Percentiles rank a stretch among this genome's conserved stretches.
phyloP scores from a whole-genome alignment of 1,140 invertebrate genomes.

The Drosophila takahashii region DNA sequence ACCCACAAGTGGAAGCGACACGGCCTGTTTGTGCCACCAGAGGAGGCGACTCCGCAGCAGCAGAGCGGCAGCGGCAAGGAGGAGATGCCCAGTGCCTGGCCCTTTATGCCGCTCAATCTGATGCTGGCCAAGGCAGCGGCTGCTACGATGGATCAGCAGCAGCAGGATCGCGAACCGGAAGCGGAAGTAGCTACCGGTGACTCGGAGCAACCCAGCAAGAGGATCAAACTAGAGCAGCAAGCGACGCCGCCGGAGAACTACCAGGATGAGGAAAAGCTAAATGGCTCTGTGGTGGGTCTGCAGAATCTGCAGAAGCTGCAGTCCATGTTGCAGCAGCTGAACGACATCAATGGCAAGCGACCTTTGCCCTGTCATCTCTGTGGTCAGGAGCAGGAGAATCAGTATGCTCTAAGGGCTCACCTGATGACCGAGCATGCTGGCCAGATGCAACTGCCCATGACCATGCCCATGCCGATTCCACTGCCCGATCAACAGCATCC shows the following conservation, averaged over 20 bases:
- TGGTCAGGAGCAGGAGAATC: constrained; percentile 87
- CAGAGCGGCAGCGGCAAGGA: constrained; percentile 35
- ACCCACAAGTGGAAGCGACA: constrained; percentile 96
- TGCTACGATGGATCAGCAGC: constrained; percentile 39
- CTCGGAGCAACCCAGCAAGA: constrained; percentile 56
- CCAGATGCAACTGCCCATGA: constrained; percentile 51
- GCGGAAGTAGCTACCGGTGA: neutral
- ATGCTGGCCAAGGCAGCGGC: constrained; percentile 86
- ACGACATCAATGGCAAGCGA: constrained; percentile 89
- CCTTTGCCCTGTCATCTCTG: constrained; percentile 87
- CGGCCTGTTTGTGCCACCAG: constrained; percentile 88
- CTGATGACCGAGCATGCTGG: constrained; percentile 87
- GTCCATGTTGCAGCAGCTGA: constrained; percentile 95
- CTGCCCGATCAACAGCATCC: constrained; percentile 62
- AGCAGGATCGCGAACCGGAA: constrained; percentile 21
- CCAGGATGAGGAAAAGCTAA: constrained; percentile 42
- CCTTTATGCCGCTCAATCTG: constrained; percentile 87
- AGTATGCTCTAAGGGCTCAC: constrained; percentile 87
- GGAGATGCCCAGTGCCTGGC: constrained; percentile 79
- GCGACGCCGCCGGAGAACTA: constrained; percentile 20
- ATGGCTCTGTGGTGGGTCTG: constrained; percentile 59
- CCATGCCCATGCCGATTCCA: constrained; percentile 44
- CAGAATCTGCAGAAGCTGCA: constrained; percentile 93
- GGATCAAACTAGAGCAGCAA: constrained; percentile 71
- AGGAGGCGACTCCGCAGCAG: constrained; percentile 49